Evolutionary conservation across 1,140 invertebrate species (phyloP), one percentile per base, ranked within the genome.

Genomic region (Nixonia krombeini): DNA sequence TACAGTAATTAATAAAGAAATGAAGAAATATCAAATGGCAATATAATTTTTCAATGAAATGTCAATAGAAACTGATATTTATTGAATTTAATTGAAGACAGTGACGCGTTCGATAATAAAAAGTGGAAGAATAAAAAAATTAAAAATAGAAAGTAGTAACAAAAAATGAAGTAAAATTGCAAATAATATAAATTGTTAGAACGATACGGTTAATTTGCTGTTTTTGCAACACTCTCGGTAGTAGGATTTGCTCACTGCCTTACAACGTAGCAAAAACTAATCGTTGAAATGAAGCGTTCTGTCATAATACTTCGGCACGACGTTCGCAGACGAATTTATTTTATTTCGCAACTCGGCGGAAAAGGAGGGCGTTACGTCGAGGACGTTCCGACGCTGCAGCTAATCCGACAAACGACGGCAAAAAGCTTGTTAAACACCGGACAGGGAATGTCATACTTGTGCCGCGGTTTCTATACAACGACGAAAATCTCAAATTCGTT

Each of bases 381-480:
- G 16, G n/a, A 45, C 8, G 42, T 45, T 15, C 12, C 17, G 42
- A 31, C 26, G 15, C 23, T 16, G 25, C 15, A 8, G 42, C 26
- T 45, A 45, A 45, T 45, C 42, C 26, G 26, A 45, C 26, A 31
- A 45, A 45, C n/a, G 23, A 7, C 15, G 18, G 13, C 25, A 45
- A 45, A 45, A 45, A 31, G 9, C 26, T 41, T 45, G 42, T 45
- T 45, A 45, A 45, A 31, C 15, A 45, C 26, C 42, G 26, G 31
- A 29, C 9, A 45, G 26, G 15, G n/a, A 45, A 45, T 9, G 13
- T 28, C 26, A 28, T 7, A 31, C 23, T 45, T 45, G 42, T 45
- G 31, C 26, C 31, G 28, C 31, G 12, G 42, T 45, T 45, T 16
- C 26, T 4, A n/a, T 7, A n/a, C n/a, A 7, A 6, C 2, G 38